Conservation (phyloP, 64 coral and sea anemone genomes). For the Montipora efflorescens region DNA sequence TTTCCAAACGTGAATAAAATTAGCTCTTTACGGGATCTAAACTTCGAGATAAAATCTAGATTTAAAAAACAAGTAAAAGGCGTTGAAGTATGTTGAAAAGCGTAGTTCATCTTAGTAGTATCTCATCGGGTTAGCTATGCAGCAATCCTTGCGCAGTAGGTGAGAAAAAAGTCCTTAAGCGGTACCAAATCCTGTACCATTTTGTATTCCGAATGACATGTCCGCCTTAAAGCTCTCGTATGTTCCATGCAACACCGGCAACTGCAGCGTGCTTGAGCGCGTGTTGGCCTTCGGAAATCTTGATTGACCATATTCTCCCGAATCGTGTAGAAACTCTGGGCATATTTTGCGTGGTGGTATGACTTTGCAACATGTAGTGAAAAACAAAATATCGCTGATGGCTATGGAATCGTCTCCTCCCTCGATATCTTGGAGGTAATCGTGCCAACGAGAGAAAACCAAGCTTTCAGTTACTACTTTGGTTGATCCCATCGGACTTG, state of each 20-base stretch:
- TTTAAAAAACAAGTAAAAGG: too few relatives aligned
- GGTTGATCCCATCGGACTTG: conserved; percentile 51
- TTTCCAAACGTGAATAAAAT: too few relatives aligned
- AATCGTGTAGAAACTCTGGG: conserved; percentile 51
- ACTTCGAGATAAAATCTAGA: too few relatives aligned
- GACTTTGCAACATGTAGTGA: conserved; percentile 33
- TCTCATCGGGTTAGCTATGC: too few relatives aligned
- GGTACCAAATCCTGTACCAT: conserved; percentile 52
- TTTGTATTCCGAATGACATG: conserved; percentile 68
- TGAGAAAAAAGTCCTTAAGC: neutral
- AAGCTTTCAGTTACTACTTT: conserved; percentile 60
- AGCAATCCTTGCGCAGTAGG: too few relatives aligned
- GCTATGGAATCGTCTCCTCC: conserved; percentile 19
- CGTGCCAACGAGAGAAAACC: conserved; percentile 63
- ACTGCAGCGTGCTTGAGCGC: conserved; percentile 17
- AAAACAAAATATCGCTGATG: conserved; percentile 59
- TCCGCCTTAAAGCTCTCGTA: conserved; percentile 66
- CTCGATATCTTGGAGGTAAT: conserved; percentile 69
- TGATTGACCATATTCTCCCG: conserved; percentile 18
- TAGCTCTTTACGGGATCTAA: too few relatives aligned
- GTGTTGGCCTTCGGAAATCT: conserved; percentile 55
- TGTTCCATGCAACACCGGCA: conserved; percentile 48
- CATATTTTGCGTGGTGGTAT: conserved; percentile 41
- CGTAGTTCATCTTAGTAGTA: too few relatives aligned
- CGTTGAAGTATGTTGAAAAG: too few relatives aligned